phyloP scores from a whole-genome alignment of 2,888 invertebrate species.

The Agrochola lota region DNA sequence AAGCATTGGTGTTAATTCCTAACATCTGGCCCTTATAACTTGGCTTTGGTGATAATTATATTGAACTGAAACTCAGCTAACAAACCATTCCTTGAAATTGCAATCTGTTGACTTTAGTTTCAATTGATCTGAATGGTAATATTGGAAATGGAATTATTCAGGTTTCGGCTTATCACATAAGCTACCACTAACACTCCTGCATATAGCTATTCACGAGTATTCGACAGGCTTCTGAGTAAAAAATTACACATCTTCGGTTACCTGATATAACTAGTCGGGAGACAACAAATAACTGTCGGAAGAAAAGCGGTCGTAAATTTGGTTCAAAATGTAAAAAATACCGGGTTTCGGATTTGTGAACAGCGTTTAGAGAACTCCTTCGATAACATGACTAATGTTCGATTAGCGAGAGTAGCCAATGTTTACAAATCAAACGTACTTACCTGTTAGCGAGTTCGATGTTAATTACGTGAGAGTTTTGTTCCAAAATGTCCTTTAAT shows the following conservation, averaged over 20 bases:
- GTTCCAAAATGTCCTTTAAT: neutral
- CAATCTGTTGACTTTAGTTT: slow-evolving; percentile 16
- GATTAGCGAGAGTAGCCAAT: too few species aligned
- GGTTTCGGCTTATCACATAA: neutral
- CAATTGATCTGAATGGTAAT: neutral
- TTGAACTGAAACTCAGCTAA: neutral
- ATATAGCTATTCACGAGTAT: too few species aligned
- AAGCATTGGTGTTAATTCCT: slow-evolving; percentile 17
- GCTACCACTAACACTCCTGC: neutral
- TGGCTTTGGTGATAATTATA: slow-evolving; percentile 6
- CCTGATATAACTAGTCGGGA: too few species aligned
- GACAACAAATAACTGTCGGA: too few species aligned
- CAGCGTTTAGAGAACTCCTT: too few species aligned
- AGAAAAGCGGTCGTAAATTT: too few species aligned
- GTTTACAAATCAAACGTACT: neutral
- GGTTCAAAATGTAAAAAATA: too few species aligned
- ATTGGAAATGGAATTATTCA: slow-evolving; percentile 24
- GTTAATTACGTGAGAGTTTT: neutral
- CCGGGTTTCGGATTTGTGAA: too few species aligned
- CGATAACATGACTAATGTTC: too few species aligned
- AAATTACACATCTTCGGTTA: too few species aligned
- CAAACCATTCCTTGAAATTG: neutral
- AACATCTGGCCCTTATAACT: neutral
- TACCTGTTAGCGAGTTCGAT: neutral
- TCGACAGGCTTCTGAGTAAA: too few species aligned